These are phyloP conservation scores for Echinops telfairi DNA, from an alignment of 2,113 vertebrate genomes.

Conservation along the genomic window DNA sequence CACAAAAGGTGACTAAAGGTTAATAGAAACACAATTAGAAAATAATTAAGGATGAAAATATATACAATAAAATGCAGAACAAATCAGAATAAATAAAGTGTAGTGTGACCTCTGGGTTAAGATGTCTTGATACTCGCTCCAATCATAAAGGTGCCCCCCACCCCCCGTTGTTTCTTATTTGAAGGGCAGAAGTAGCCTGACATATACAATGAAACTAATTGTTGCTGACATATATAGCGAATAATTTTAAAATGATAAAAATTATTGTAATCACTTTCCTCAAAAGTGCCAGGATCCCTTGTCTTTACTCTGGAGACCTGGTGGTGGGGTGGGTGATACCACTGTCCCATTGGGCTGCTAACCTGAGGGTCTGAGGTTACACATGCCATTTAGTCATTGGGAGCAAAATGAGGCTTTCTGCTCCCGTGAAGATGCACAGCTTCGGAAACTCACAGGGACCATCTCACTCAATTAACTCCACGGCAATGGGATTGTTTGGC, in stretches of 20 bases:
- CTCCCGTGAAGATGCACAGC: too few relatives aligned
- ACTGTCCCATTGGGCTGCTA: too few relatives aligned
- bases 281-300: background rate
- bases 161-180: background rate
- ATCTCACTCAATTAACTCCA: too few relatives aligned
- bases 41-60: conserved; percentile 79
- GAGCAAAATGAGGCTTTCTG: too few relatives aligned
- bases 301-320: background rate
- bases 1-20: conserved; percentile 75
- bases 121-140: conserved; percentile 48
- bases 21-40: conserved; percentile 76
- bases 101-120: conserved; percentile 71
- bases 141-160: background rate
- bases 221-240: background rate
- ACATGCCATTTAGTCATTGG: too few relatives aligned
- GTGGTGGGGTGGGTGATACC: too few relatives aligned
- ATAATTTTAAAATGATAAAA: background rate
- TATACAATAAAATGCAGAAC: conserved; percentile 78
- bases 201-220: background rate
- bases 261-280: background rate
- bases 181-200: conserved; percentile 40
- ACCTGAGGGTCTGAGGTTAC: too few relatives aligned
- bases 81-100: conserved; percentile 81
- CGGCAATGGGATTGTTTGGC: too few relatives aligned
- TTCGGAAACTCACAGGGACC: too few relatives aligned